Percentiles rank a stretch among this genome's conserved stretches.
Evolutionary conservation across 2,888 invertebrate species (phyloP).

Genomic region (Trichopria drosophilae): DNA sequence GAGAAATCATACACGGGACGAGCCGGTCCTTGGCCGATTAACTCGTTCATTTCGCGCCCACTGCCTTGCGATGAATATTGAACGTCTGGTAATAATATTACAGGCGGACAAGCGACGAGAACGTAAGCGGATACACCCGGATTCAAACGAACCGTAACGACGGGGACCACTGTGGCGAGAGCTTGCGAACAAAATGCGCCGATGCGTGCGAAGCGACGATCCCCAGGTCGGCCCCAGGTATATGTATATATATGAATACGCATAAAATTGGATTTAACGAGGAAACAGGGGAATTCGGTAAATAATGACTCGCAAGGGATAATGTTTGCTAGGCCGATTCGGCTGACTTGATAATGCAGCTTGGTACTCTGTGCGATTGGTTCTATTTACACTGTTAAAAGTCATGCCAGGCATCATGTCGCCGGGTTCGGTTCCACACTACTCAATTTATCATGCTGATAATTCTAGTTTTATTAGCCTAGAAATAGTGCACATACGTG

Average conservation of each 20-base stretch:
- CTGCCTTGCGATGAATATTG: conserved; percentile 31
- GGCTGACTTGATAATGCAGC: no score
- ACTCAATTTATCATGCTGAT: no score
- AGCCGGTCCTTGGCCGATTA: conserved; percentile 29
- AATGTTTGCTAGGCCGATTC: conserved; percentile 14
- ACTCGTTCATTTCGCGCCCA: conserved; percentile 26
- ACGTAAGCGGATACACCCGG: conserved; percentile 22
- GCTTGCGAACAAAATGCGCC: neutral
- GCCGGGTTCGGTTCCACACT: no score
- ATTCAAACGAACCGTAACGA: conserved; percentile 31
- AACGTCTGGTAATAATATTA: conserved; percentile 29
- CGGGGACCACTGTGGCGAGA: conserved; percentile 8
- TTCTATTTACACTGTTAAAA: no score
- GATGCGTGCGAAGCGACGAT: neutral
- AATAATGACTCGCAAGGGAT: conserved; percentile 9
- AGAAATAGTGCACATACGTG: no score
- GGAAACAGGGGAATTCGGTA: no score
- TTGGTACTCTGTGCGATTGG: no score
- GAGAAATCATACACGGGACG: conserved; percentile 28
- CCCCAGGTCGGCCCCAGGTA: no score
- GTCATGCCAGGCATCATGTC: no score
- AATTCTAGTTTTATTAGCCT: no score
- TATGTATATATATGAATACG: conserved; percentile 21
- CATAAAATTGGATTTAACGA: conserved; percentile 22
- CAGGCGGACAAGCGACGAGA: no score